Conservation (phyloP, 92 coral and sea anemone genomes). For the Bergia sp. region DNA sequence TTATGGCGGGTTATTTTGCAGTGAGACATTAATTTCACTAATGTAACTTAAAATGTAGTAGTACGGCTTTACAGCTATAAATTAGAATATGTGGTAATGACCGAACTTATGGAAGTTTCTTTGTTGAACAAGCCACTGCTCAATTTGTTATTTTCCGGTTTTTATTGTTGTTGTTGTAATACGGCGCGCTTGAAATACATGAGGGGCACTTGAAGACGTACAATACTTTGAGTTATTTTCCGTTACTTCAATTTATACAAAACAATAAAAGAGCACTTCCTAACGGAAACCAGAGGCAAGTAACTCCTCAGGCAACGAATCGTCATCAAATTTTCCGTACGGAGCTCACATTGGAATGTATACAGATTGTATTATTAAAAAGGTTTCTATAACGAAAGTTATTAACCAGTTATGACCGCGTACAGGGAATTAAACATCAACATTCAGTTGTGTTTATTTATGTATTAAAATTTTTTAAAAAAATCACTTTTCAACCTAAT, state of each 20-base stretch:
- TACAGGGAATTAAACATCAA: neutral
- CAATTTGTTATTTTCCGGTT: conserved; percentile 23
- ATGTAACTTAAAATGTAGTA: conserved; percentile 1
- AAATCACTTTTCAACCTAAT: neutral
- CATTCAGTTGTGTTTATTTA: neutral
- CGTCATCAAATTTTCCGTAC: neutral
- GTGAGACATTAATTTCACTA: conserved; percentile 7
- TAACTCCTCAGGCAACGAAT: neutral
- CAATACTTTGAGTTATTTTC: conserved; percentile 1
- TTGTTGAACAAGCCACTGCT: neutral
- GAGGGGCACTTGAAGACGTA: conserved; percentile 27
- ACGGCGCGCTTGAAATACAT: neutral
- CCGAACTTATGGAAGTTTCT: neutral
- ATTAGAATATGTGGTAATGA: neutral
- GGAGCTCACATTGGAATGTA: conserved; percentile 2
- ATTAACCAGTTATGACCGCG: neutral
- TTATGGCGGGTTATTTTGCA: neutral
- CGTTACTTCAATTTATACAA: conserved; percentile 2
- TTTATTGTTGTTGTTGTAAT: neutral
- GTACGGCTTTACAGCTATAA: neutral
- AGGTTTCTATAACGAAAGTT: neutral
- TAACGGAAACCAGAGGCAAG: conserved; percentile 25
- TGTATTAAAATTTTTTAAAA: neutral
- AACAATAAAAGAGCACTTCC: conserved; percentile 23
- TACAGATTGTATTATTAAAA: neutral